A percentile compares a stretch with the other conserved stretches of the same genome.
These are phyloP conservation scores for Procambarus clarkii DNA, from an alignment of 1,140 invertebrate species.

Conservation along the genomic window DNA sequence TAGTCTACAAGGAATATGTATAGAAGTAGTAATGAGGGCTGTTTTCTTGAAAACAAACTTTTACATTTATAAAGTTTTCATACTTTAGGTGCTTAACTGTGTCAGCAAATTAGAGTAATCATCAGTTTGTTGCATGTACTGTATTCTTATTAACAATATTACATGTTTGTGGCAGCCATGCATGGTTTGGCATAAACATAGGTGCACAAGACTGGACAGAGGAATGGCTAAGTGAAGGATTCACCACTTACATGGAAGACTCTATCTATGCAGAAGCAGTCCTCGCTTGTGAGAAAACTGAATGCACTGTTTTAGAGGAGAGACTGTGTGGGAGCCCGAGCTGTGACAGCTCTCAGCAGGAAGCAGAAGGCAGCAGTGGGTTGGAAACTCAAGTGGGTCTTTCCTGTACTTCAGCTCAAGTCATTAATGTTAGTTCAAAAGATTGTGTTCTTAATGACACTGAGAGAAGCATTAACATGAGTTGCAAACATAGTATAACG, in stretches of 20 bases:
- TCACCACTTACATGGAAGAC: slow-evolving; percentile 77
- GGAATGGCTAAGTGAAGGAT: slow-evolving; percentile 78
- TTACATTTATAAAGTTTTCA: too few relatives aligned
- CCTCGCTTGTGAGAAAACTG: slow-evolving; percentile 53
- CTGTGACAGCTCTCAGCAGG: background rate
- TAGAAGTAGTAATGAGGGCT: too few relatives aligned
- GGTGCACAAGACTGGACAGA: slow-evolving; percentile 78
- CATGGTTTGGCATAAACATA: slow-evolving; percentile 77
- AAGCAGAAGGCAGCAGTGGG: background rate
- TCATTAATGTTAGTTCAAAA: background rate
- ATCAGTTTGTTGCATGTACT: background rate
- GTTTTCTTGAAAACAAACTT: too few relatives aligned
- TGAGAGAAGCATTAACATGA: background rate
- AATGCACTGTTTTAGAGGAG: background rate
- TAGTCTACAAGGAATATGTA: too few relatives aligned
- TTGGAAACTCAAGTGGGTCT: background rate
- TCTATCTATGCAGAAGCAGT: slow-evolving; percentile 74
- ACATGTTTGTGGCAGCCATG: slow-evolving; percentile 74
- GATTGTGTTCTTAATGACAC: background rate
- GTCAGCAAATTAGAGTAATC: too few relatives aligned
- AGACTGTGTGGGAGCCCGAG: background rate
- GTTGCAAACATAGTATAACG: background rate
- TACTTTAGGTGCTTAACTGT: too few relatives aligned
- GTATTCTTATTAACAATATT: background rate
- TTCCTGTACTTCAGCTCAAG: background rate